Evolutionary conservation across 2,888 invertebrate genomes (phyloP).

Genomic region (Leucania comma): DNA sequence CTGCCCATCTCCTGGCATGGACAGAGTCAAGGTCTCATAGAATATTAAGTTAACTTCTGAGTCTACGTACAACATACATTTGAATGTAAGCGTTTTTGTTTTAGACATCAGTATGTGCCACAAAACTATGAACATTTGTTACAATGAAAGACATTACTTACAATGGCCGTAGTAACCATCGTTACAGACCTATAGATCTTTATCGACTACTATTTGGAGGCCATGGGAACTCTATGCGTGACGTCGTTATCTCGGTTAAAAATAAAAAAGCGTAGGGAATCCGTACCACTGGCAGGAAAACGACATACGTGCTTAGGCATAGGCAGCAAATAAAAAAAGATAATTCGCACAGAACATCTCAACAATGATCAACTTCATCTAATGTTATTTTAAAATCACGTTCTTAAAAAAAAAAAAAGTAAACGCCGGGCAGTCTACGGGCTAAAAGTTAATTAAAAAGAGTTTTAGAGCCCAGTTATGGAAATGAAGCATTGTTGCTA

Average conservation of each 20-base stretch:
- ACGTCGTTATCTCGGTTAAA: constrained; percentile 58
- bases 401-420: constrained; percentile 60
- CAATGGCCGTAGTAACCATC: constrained; percentile 46
- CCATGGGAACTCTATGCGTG: constrained; percentile 66
- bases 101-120: constrained; percentile 13
- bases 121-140: constrained; percentile 18
- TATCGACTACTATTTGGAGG: constrained; percentile 63
- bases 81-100: constrained; percentile 4
- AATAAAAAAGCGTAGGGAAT: constrained; percentile 52
- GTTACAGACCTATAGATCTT: constrained; percentile 64
- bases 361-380: constrained; percentile 54
- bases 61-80: constrained; percentile 1
- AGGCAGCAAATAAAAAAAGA: constrained; percentile 36
- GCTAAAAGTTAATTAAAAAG: constrained; percentile 80
- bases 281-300: constrained; percentile 42
- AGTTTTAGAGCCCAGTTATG: constrained; percentile 78
- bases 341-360: constrained; percentile 57
- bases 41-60: not conserved
- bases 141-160: constrained; percentile 49
- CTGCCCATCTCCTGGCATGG: not conserved
- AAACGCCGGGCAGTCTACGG: constrained; percentile 67
- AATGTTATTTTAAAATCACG: constrained; percentile 64
- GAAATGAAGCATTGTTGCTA: constrained; percentile 84
- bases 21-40: not conserved
- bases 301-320: constrained; percentile 54